Evolutionary conservation across 2,888 invertebrate genomes (phyloP).

Genomic region (Drosophila kuntzei): DNA sequence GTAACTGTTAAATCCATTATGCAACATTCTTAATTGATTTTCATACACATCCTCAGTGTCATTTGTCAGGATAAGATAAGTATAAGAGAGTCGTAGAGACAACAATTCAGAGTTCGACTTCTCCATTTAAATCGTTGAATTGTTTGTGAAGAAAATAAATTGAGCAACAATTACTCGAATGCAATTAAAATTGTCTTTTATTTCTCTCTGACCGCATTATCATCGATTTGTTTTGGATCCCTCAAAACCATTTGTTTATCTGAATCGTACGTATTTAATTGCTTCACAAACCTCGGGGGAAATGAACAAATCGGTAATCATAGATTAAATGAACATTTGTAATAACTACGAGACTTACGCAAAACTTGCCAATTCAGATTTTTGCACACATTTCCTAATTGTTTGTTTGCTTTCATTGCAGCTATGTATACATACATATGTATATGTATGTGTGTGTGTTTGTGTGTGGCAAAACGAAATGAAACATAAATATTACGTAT

Average conservation of each 20-base stretch:
- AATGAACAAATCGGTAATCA: slow-evolving; percentile 57
- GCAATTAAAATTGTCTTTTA: slow-evolving; percentile 50
- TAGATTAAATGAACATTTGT: slow-evolving; percentile 76
- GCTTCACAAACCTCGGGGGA: slow-evolving; percentile 56
- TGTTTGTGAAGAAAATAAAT: slow-evolving; percentile 57
- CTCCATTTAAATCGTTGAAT: slow-evolving; percentile 36
- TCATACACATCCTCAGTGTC: neutral
- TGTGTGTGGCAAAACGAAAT: slow-evolving; percentile 47
- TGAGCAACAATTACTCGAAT: slow-evolving; percentile 48
- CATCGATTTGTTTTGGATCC: slow-evolving; percentile 66
- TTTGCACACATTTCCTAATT: slow-evolving; percentile 64
- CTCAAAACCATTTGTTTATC: slow-evolving; percentile 59
- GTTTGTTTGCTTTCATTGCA: slow-evolving; percentile 58
- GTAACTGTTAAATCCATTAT: slow-evolving; percentile 1
- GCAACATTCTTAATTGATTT: slow-evolving; percentile 21
- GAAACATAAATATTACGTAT: slow-evolving; percentile 81
- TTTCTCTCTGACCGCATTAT: slow-evolving; percentile 32
- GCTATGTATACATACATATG: slow-evolving; percentile 8
- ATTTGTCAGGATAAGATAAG: slow-evolving; percentile 27
- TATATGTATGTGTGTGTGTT: slow-evolving; percentile 16
- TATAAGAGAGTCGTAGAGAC: slow-evolving; percentile 19
- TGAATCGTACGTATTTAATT: slow-evolving; percentile 64
- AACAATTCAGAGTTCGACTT: slow-evolving; percentile 34
- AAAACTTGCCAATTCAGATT: slow-evolving; percentile 59
- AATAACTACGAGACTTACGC: slow-evolving; percentile 51